A percentile compares a stretch with the other conserved stretches of the same genome.
Evolutionary conservation across 1,140 invertebrate species (phyloP).

Genomic region (Xylocopa sonorina): DNA sequence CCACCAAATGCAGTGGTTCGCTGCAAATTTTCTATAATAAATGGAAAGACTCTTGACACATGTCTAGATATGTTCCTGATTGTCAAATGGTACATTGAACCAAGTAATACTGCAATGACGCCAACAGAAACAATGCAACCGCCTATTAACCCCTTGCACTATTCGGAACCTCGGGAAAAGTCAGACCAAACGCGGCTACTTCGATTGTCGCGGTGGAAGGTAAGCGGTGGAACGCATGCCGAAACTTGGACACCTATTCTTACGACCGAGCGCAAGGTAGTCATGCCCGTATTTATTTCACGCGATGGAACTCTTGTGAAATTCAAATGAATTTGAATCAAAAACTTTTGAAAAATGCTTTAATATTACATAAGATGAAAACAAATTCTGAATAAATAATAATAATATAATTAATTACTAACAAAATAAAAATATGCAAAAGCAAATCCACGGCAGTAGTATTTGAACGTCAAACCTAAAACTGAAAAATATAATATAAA

Average conservation of each 20-base stretch:
- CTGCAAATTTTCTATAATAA: too few species aligned
- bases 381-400: slow-evolving; percentile 26
- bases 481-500: slow-evolving; percentile 51
- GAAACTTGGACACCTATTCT: neutral
- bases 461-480: slow-evolving; percentile 29
- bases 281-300: neutral
- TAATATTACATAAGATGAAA: slow-evolving; percentile 16
- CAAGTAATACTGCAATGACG: too few species aligned
- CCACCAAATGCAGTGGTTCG: too few species aligned
- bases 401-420: slow-evolving; percentile 23
- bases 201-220: neutral
- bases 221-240: neutral
- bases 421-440: slow-evolving; percentile 10
- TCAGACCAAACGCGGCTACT: neutral
- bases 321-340: slow-evolving; percentile 23
- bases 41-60: too few species aligned
- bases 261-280: neutral
- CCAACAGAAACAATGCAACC: too few species aligned
- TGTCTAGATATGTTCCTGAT: too few species aligned
- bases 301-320: slow-evolving; percentile 6
- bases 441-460: neutral
- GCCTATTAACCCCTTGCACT: slow-evolving; percentile 28
- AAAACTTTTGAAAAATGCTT: slow-evolving; percentile 15
- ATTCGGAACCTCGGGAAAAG: slow-evolving; percentile 8
- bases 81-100: too few species aligned